Evolutionary conservation across 2,888 invertebrate genomes (phyloP), one percentile per base, ranked within the genome.

Genomic region (Allacma fusca): DNA sequence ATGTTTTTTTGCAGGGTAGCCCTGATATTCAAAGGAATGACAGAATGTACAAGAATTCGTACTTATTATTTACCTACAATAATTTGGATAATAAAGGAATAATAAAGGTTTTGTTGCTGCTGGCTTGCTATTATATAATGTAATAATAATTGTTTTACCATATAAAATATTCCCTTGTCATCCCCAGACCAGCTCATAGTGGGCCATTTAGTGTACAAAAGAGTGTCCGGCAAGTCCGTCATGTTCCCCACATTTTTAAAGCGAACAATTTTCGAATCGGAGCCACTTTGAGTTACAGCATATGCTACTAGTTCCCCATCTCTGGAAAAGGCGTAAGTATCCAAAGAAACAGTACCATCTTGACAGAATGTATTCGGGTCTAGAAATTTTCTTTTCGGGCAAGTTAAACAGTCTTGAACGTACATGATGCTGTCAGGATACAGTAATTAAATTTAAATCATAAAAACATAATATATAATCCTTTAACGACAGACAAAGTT

Each of bases 191-290:
- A 77, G 59, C 34, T 26, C 26, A 77, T 29, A 16, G 44, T 59
- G n/a, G 77, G 77, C 62, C 64, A 77, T 77, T 77, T 77, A 21
- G 64, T 44, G 34, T 77, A 23, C n/a, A 29, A 13, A 4, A 77
- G 40, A 19, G 43, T 44, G 24, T 77, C 72, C 16, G 43, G 43
- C 1, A 77, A 50, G 40, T 77, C 72, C 19, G 28, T 24, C 5
- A 43, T 62, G 9, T 70, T 50, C 1, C 21, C 24, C 2, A 72
- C 77, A 71, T 77, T 64, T 26, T 28, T 59, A 29, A 77, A 71
- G 7, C 70, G 19, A 21, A 71, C 29, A 7, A 24, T 62, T 19
- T 62, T 40, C 77, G 71, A 77, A 64, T 77, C 77, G 12, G 71
- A 71, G 1, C 77, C 77, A 29, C 34, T 67, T 16, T 26, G 28